phyloP scores from a whole-genome alignment of 2,113 vertebrate species.

The Ivindomyrus marchei region DNA sequence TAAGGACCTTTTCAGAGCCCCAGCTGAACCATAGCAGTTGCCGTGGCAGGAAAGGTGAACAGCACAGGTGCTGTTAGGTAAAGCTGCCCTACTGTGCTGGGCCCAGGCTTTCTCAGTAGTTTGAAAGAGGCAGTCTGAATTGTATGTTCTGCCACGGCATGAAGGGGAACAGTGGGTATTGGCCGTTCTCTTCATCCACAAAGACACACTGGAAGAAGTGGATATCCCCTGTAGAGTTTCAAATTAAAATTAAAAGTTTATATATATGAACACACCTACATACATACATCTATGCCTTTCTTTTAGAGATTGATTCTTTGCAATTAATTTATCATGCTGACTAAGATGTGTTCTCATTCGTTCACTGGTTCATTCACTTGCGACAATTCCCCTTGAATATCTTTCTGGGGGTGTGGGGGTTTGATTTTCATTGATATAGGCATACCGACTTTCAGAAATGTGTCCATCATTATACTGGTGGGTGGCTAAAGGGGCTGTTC shows the following conservation, averaged over 20 bases:
- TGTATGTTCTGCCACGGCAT: slow-evolving; percentile 47
- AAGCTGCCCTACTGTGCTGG: background rate
- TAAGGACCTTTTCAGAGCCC: background rate
- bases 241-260: background rate
- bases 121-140: slow-evolving; percentile 38
- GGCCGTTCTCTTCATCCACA: slow-evolving; percentile 66
- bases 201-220: slow-evolving; percentile 73
- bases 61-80: background rate
- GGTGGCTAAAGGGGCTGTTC: background rate
- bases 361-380: background rate
- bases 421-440: background rate
- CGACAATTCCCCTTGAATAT: background rate
- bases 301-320: background rate
- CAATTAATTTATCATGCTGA: background rate
- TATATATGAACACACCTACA: background rate
- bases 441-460: background rate
- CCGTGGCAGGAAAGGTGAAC: background rate
- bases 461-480: background rate
- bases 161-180: slow-evolving; percentile 66
- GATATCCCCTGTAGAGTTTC: slow-evolving; percentile 51
- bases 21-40: background rate
- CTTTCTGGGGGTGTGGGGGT: background rate
- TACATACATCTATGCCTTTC: background rate
- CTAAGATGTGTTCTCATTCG: background rate
- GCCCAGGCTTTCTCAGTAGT: background rate